Percentiles rank a stretch among this genome's conserved stretches.
Conservation (phyloP, 1,140 invertebrate genomes). For the Platorchestia sp. region DNA sequence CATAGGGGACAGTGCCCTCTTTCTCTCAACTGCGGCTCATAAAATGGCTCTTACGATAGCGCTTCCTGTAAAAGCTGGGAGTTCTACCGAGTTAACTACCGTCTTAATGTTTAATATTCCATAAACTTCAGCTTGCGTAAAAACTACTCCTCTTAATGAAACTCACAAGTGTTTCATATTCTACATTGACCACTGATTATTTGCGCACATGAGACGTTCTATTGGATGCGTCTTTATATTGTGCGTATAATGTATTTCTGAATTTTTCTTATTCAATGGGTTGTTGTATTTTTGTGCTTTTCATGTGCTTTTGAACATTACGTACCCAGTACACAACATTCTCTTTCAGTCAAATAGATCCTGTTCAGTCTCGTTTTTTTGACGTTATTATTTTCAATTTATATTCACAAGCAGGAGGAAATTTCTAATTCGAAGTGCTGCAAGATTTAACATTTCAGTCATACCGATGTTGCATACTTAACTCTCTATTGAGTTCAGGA, state of each 20-base stretch:
- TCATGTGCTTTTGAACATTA: not conserved
- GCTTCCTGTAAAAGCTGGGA: not conserved
- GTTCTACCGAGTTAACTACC: not conserved
- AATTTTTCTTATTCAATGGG: not conserved
- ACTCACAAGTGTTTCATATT: not conserved
- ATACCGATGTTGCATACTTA: too few relatives aligned
- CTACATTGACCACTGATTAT: not conserved
- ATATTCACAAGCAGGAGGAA: too few relatives aligned
- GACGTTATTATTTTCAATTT: too few relatives aligned
- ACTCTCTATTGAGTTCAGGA: not conserved
- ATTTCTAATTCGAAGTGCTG: too few relatives aligned
- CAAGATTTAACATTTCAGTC: too few relatives aligned
- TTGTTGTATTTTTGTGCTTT: not conserved
- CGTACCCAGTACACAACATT: not conserved
- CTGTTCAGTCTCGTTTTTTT: not conserved
- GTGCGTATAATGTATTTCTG: too few relatives aligned
- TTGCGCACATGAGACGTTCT: not conserved
- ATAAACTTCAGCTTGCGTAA: not conserved
- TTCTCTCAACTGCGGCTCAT: constrained; percentile 29
- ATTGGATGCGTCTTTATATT: too few relatives aligned
- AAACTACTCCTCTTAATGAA: not conserved
- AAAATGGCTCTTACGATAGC: not conserved
- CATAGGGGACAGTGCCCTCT: not conserved
- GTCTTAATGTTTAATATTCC: not conserved
- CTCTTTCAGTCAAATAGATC: not conserved